Conservation (phyloP, 2,797 vertebrate species). For the Apodemus agrarius region DNA sequence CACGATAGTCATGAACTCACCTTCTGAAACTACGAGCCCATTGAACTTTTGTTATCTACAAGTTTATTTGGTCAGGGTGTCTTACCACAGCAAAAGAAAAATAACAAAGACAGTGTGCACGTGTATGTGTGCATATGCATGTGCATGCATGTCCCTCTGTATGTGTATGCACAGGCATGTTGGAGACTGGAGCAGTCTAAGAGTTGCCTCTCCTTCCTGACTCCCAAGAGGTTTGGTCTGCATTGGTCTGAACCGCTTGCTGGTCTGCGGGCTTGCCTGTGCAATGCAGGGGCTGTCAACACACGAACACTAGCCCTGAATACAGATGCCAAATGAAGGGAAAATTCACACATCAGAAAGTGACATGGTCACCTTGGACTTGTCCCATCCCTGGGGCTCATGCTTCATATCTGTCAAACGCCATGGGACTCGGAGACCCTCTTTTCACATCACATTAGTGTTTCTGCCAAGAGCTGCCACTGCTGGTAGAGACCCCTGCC, state of each 20-base stretch:
- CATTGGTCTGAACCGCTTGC: background rate
- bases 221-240: background rate
- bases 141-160: background rate
- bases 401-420: constrained; percentile 40
- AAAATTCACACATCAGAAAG: background rate
- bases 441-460: constrained; percentile 37
- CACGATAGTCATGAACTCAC: background rate
- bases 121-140: background rate
- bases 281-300: background rate
- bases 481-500: background rate
- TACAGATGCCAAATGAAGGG: background rate
- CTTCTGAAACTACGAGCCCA: background rate
- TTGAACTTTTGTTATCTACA: background rate
- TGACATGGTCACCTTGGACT: constrained; percentile 10
- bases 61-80: background rate
- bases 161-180: background rate
- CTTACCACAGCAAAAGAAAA: background rate
- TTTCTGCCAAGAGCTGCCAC: constrained; percentile 50
- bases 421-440: background rate
- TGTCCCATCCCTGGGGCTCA: constrained; percentile 4
- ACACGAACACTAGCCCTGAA: background rate
- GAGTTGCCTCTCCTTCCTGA: background rate
- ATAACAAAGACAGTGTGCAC: background rate
- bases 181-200: background rate
- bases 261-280: too few species aligned